Conservation (phyloP, 2,113 vertebrate species). For the Leucoraja erinaceus region DNA sequence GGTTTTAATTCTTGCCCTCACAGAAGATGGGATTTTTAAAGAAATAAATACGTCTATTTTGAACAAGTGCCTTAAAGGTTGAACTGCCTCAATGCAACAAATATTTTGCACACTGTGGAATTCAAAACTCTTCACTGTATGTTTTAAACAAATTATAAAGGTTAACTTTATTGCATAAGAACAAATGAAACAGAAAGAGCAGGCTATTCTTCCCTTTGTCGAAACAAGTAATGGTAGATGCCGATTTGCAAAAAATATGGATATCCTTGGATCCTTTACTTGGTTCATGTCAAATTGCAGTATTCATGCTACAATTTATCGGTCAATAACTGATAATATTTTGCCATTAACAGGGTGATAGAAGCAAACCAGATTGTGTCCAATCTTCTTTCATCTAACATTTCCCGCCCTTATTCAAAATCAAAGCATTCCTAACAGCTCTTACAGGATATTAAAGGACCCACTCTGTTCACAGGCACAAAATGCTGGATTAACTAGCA, state of each 20-base stretch:
- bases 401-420: neutral
- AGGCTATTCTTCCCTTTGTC: too few species aligned
- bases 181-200: too few species aligned
- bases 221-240: too few species aligned
- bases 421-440: neutral
- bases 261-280: neutral
- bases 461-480: too few species aligned
- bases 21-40: neutral
- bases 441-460: neutral
- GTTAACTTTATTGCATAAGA: too few species aligned
- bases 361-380: neutral
- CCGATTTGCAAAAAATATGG: neutral
- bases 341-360: neutral
- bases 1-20: neutral
- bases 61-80: neutral
- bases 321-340: neutral
- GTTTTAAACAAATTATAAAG: neutral
- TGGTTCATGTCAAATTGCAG: neutral
- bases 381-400: neutral
- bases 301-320: neutral
- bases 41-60: neutral
- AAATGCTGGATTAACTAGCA: too few species aligned
- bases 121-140: neutral
- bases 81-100: neutral
- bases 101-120: neutral